Base-by-base conservation (phyloP, 2,888 invertebrate species). In the Spisula solida region DNA sequence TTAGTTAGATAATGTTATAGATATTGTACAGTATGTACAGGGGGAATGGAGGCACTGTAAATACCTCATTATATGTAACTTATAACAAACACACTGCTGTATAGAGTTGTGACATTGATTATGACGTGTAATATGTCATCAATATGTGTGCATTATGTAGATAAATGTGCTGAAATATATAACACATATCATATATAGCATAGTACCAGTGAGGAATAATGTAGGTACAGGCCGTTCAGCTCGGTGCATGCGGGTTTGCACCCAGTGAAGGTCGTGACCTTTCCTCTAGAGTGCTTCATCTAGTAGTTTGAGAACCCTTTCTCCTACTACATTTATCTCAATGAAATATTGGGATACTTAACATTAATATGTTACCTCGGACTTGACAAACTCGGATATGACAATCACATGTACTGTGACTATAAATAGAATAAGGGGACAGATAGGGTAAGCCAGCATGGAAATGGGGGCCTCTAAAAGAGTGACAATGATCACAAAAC, bases 141-240 rank as follows among this genome's bases (percentile, higher is more conserved):
- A 16, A 34, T 31, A 31, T 75, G 31, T 75, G 75, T 75, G 34
- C 75, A 75, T 75, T 75, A 29, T 75, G 34, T 34, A 31, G 34
- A 75, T 75, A 31, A 75, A 75, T 75, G 75, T 75, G 75, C 75
- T 75, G 31, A 31, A 31, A 75, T 75, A 34, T 75, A 75, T 75
- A 34, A 75, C 75, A 75, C 75, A 75, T 75, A 75, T 75, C 75
- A 75, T 75, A 75, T 18, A 75, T 16, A 75, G 75, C 75, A 75
- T 31, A 1, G 29, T 34, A 16, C 12, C 1, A 25, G 75, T 16
- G 25, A 10, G 51, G 14, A 51, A 51, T 16, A 16, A 51, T 51
- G 51, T 16, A 51, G 51, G 12, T 4, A 60, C 18, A 18, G 60
- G 25, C 60, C 60, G 20, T 12, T 51, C 51, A 51, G 16, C 14